Conservation (phyloP, 2,113 vertebrate species). For the Halichoeres trimaculatus region DNA sequence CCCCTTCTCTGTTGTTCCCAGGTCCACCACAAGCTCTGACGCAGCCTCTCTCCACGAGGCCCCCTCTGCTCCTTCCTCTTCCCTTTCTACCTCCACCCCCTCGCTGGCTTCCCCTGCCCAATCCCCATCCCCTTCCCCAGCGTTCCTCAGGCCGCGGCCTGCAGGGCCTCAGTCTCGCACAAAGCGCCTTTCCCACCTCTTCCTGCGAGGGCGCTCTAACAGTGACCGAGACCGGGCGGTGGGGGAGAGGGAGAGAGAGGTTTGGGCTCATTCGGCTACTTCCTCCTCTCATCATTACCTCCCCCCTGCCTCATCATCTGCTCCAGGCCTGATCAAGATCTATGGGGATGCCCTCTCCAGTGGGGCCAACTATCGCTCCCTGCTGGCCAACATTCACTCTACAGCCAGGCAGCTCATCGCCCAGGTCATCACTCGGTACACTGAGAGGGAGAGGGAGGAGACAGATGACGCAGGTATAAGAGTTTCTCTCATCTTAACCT, state of each 20-base stretch:
- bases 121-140: slow-evolving; percentile 79
- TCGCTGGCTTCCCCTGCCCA: slow-evolving; percentile 82
- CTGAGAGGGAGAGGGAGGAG: slow-evolving; percentile 83
- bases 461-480: slow-evolving; percentile 80
- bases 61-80: slow-evolving; percentile 78
- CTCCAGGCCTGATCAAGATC: slow-evolving; percentile 87
- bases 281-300: slow-evolving; percentile 84
- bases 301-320: slow-evolving; percentile 80
- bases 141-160: slow-evolving; percentile 82
- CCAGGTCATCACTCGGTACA: slow-evolving; percentile 87
- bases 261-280: slow-evolving; percentile 88
- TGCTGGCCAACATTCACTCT: slow-evolving; percentile 83
- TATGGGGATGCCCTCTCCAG: slow-evolving; percentile 85
- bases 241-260: slow-evolving; percentile 82
- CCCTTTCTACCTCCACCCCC: slow-evolving; percentile 81
- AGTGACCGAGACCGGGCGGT: slow-evolving; percentile 83
- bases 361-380: slow-evolving; percentile 86
- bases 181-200: slow-evolving; percentile 92
- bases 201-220: slow-evolving; percentile 86
- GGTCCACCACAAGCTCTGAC: slow-evolving; percentile 85
- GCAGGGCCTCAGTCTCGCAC: slow-evolving; percentile 83
- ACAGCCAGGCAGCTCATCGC: slow-evolving; percentile 83
- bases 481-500: slow-evolving; percentile 46
- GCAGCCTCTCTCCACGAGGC: slow-evolving; percentile 82
- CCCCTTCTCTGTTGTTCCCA: slow-evolving; percentile 63